Conservation (phyloP, 2,888 invertebrate genomes). For the Brenthis daphne region DNA sequence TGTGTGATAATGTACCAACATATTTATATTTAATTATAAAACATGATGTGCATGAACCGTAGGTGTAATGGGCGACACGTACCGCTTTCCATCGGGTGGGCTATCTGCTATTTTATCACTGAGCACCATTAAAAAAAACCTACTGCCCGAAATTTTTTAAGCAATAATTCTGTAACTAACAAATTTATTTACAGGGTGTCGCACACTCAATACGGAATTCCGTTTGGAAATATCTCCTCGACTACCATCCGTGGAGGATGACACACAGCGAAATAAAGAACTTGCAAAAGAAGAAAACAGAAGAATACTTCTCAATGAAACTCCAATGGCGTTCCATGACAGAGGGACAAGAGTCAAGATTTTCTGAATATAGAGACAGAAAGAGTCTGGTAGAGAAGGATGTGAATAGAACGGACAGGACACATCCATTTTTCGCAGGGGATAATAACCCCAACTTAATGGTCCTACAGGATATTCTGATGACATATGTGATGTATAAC, state of each 20-base stretch:
- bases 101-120: too few relatives aligned
- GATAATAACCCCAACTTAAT: constrained; percentile 94
- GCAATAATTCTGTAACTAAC: neutral
- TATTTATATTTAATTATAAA: too few relatives aligned
- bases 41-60: too few relatives aligned
- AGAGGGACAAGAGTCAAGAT: constrained; percentile 91
- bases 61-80: too few relatives aligned
- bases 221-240: constrained; percentile 97
- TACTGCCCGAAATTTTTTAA: neutral
- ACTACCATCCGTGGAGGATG: constrained; percentile 93
- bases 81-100: too few relatives aligned
- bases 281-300: constrained; percentile 86
- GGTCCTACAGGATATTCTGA: constrained; percentile 93
- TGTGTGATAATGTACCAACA: too few relatives aligned
- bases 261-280: constrained; percentile 87
- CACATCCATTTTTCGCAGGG: constrained; percentile 95
- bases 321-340: constrained; percentile 97
- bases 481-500: constrained; percentile 99
- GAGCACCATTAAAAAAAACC: too few relatives aligned
- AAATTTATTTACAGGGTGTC: constrained; percentile 84
- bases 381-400: constrained; percentile 98
- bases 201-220: constrained; percentile 88
- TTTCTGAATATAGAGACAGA: constrained; percentile 93
- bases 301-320: constrained; percentile 97
- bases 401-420: constrained; percentile 96